Evolutionary conservation across 2,888 invertebrate species (phyloP).

Genomic region (Hoplodrina ambigua): DNA sequence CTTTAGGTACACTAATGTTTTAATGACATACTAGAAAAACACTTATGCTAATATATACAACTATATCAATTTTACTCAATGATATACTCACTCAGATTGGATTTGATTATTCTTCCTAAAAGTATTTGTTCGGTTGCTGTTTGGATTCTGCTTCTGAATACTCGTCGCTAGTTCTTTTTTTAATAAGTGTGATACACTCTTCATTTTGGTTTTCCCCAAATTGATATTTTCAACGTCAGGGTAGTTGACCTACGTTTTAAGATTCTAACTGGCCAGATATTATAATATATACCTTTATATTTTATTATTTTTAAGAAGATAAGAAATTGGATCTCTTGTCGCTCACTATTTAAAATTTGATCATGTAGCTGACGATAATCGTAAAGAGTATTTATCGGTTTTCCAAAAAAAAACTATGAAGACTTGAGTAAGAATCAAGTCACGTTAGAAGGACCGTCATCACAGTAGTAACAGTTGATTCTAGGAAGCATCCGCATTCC

Average conservation of each 20-base stretch:
- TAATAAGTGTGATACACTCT: not conserved
- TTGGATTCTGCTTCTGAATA: not conserved
- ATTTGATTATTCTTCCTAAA: not conserved
- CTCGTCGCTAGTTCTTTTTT: not conserved
- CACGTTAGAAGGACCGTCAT: conserved; percentile 50
- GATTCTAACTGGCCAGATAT: not conserved
- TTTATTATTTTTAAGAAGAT: not conserved
- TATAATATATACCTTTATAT: not conserved
- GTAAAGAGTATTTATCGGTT: not conserved
- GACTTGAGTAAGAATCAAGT: conserved; percentile 11
- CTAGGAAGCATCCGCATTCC: conserved; percentile 87
- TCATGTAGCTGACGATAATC: not conserved
- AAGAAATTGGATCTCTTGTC: not conserved
- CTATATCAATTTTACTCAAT: not conserved
- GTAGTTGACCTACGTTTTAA: not conserved
- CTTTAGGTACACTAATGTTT: not conserved
- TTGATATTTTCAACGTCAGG: not conserved
- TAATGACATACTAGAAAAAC: not conserved
- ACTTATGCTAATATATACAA: not conserved
- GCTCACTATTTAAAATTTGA: not conserved
- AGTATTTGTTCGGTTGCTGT: not conserved
- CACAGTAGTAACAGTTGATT: conserved; percentile 75
- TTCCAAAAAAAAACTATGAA: conserved; percentile 1
- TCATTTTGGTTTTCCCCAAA: not conserved
- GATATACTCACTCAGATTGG: too few species aligned